Percentiles rank a stretch among this genome's conserved stretches.
phyloP scores from a whole-genome alignment of 1,140 invertebrate genomes.

The Brachionus asplanchnoidis region DNA sequence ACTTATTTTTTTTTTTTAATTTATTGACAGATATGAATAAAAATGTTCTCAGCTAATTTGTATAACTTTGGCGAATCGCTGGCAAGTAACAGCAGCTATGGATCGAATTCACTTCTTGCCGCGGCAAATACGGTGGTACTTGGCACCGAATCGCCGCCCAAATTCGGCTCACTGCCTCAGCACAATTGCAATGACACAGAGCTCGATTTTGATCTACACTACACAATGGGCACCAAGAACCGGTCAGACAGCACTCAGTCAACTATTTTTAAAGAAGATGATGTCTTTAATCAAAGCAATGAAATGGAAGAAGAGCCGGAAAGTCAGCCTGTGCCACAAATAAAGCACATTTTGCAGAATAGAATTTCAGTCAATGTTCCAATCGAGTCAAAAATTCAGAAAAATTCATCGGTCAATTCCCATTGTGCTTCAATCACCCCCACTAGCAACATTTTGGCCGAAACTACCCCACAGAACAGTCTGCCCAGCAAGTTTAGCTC shows the following conservation, averaged over 20 bases:
- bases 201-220: background rate
- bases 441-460: background rate
- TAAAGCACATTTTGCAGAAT: background rate
- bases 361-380: background rate
- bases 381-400: background rate
- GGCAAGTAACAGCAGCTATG: background rate
- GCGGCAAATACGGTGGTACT: slow-evolving; percentile 21
- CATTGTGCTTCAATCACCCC: slow-evolving; percentile 10
- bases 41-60: slow-evolving; percentile 10
- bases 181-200: background rate
- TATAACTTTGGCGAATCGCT: background rate
- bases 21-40: background rate
- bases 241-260: background rate
- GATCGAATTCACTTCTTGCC: background rate
- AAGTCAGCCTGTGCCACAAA: background rate
- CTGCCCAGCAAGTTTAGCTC: background rate
- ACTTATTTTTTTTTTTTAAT: background rate
- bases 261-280: background rate
- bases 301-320: background rate
- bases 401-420: background rate
- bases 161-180: background rate
- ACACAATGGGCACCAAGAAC: background rate
- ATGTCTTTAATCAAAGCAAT: background rate
- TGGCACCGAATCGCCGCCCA: background rate
- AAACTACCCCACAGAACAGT: slow-evolving; percentile 26